These are phyloP conservation scores for Neotoxoptera formosana DNA, from an alignment of 1,140 invertebrate species.

Conservation along the genomic window DNA sequence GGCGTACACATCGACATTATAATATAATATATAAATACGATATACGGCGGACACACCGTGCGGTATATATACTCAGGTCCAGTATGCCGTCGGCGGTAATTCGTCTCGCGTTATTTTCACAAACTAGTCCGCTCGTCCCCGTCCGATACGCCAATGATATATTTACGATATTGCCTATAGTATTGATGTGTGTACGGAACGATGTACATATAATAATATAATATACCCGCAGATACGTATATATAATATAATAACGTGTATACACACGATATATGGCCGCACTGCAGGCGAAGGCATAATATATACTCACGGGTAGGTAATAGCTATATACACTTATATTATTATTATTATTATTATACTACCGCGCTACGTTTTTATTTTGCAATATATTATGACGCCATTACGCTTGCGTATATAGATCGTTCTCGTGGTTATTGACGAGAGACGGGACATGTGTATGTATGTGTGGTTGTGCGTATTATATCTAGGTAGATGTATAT, in stretches of 20 bases:
- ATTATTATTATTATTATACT: background rate
- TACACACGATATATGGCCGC: background rate
- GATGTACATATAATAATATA: background rate
- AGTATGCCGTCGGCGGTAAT: slow-evolving; percentile 2
- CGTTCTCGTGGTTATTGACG: background rate
- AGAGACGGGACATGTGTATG: background rate
- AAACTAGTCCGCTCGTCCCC: slow-evolving; percentile 24
- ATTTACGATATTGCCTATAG: slow-evolving; percentile 15
- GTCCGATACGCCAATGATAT: background rate
- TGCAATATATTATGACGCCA: slow-evolving; percentile 10
- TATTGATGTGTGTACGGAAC: background rate
- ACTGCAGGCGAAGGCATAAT: background rate
- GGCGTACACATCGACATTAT: background rate
- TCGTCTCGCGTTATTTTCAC: slow-evolving; percentile 33
- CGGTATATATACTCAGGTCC: background rate
- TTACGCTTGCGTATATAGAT: background rate
- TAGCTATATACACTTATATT: too few relatives aligned
- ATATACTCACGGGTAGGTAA: background rate
- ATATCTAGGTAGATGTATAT: background rate
- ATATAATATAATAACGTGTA: background rate
- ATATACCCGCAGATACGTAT: background rate
- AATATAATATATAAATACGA: background rate
- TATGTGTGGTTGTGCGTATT: background rate
- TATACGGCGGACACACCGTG: background rate
- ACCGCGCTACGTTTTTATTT: slow-evolving; percentile 4